Evolutionary conservation across 1,140 invertebrate genomes (phyloP).

Genomic region (Sesamia nonagrioides): DNA sequence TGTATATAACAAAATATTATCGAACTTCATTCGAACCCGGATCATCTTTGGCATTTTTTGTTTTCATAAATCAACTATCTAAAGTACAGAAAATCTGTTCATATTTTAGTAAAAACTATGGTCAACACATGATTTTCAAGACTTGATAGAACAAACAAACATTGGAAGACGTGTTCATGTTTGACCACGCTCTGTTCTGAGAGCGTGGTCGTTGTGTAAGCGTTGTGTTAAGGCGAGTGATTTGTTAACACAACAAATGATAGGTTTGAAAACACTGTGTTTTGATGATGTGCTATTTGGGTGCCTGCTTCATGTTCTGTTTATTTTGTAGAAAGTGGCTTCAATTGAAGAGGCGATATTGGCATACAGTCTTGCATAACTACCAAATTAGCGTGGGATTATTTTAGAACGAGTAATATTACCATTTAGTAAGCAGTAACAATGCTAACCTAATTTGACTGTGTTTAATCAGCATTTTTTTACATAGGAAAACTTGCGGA

Average conservation of each 20-base stretch:
- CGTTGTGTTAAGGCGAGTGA: constrained; percentile 3
- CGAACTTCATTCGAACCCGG: background rate
- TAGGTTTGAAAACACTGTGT: background rate
- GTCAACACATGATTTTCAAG: background rate
- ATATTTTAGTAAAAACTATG: constrained; percentile 6
- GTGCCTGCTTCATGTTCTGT: constrained; percentile 5
- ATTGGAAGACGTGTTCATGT: background rate
- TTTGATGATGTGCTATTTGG: background rate
- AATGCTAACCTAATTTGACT: too few species aligned
- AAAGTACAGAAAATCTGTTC: too few species aligned
- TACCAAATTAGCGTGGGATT: background rate
- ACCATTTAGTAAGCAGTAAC: background rate
- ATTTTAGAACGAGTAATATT: background rate
- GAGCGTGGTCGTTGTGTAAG: background rate
- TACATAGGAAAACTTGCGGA: too few species aligned
- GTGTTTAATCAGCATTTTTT: too few species aligned
- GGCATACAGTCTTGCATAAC: background rate
- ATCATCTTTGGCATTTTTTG: background rate
- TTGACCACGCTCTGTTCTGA: background rate
- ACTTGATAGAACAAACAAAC: constrained; percentile 1
- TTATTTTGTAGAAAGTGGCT: constrained; percentile 17
- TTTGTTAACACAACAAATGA: constrained; percentile 13
- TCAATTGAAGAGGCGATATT: background rate
- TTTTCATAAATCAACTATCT: background rate
- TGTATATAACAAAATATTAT: background rate